A percentile compares a stretch with the other conserved stretches of the same genome.
Evolutionary conservation across 2,888 invertebrate genomes (phyloP).

Genomic region (Synergus laeviventris): DNA sequence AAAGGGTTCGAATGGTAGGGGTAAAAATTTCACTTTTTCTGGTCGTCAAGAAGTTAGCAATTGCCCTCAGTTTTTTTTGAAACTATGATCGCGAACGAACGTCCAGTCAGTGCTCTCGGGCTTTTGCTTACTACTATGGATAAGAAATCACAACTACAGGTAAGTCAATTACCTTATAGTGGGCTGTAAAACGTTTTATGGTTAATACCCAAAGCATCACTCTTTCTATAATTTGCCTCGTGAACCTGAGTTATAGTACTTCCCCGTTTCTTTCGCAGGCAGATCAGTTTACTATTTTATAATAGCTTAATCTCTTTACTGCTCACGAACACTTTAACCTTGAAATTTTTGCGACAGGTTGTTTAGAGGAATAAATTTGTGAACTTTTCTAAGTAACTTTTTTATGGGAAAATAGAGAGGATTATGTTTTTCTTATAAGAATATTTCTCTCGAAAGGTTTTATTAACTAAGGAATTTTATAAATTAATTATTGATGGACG

Average conservation of each 20-base stretch:
- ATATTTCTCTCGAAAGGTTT: too few relatives aligned
- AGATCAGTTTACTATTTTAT: conserved; percentile 37
- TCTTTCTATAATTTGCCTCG: conserved; percentile 53
- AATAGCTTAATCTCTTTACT: conserved; percentile 30
- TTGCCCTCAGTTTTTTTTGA: conserved; percentile 55
- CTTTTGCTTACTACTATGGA: conserved; percentile 36
- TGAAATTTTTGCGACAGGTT: background rate
- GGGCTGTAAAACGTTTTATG: conserved; percentile 58
- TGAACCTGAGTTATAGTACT: conserved; percentile 48
- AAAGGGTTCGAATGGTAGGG: conserved; percentile 64
- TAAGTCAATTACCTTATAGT: conserved; percentile 65
- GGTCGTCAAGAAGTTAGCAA: conserved; percentile 24
- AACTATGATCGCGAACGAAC: conserved; percentile 49
- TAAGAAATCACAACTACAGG: conserved; percentile 51
- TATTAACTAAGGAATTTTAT: too few relatives aligned
- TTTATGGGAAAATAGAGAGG: background rate
- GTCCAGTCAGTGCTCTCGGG: conserved; percentile 34
- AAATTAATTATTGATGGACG: too few relatives aligned
- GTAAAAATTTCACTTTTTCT: conserved; percentile 68
- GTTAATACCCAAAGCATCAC: conserved; percentile 38
- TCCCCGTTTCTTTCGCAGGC: conserved; percentile 42
- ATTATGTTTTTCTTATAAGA: background rate
- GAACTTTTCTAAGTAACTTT: background rate
- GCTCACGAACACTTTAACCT: conserved; percentile 9
- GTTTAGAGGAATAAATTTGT: background rate